phyloP scores from a whole-genome alignment of 2,888 invertebrate genomes.

The Labia minor region DNA sequence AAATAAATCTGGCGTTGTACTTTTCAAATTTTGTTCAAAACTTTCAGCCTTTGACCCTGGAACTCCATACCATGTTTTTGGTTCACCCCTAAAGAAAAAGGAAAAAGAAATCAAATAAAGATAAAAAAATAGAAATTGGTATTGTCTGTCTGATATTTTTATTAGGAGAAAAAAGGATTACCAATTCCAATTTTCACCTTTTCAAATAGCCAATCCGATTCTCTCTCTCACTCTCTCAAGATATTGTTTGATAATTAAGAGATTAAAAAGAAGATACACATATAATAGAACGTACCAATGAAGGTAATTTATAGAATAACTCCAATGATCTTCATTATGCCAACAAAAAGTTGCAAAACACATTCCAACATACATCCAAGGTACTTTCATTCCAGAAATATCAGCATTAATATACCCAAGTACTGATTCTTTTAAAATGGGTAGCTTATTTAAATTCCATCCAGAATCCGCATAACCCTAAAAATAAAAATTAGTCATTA shows the following conservation, averaged over 20 bases:
- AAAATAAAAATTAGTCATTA: conserved; percentile 21
- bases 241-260: too few relatives aligned
- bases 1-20: conserved; percentile 94
- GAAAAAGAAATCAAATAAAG: too few relatives aligned
- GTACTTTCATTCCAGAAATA: conserved; percentile 98
- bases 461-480: conserved; percentile 83
- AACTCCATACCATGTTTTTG: conserved; percentile 97
- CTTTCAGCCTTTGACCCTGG: conserved; percentile 84
- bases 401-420: conserved; percentile 93
- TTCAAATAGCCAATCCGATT: too few relatives aligned
- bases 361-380: conserved; percentile 99
- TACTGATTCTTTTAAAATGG: conserved; percentile 86
- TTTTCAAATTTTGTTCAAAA: conserved; percentile 91
- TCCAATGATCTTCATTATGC: conserved; percentile 99
- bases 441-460: conserved; percentile 98
- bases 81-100: conserved; percentile 66
- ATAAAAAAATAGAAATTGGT: too few relatives aligned
- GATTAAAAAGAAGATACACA: too few relatives aligned
- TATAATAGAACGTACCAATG: conserved; percentile 59
- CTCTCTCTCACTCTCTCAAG: too few relatives aligned
- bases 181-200: too few relatives aligned
- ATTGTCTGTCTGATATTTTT: too few relatives aligned
- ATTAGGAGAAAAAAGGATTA: too few relatives aligned
- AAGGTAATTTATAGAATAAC: conserved; percentile 98
- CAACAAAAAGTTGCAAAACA: conserved; percentile 99